These are phyloP conservation scores for Symphodus melops DNA, from an alignment of 2,113 vertebrate species.

Conservation along the genomic window DNA sequence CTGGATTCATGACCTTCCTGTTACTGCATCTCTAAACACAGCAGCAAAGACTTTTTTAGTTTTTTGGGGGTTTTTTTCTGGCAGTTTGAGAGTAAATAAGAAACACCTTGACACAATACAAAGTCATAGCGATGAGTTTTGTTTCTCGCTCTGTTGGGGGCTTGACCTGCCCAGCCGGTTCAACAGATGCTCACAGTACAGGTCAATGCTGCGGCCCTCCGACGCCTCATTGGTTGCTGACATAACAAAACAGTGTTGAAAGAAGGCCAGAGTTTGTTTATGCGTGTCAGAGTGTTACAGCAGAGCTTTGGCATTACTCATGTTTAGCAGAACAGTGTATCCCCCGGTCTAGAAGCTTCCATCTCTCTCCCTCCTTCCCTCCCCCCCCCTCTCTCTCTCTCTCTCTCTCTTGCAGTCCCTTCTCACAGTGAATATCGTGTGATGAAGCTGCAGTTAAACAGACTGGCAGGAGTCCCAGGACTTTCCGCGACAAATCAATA, in stretches of 20 bases:
- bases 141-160: not conserved
- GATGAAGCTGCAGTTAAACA: constrained; percentile 58
- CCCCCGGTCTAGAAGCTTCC: not conserved
- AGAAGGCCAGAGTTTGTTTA: not conserved
- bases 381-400: too few relatives aligned
- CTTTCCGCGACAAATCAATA: constrained; percentile 73
- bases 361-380: not conserved
- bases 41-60: not conserved
- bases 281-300: constrained; percentile 14
- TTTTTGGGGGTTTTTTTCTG: not conserved
- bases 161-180: constrained; percentile 51
- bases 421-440: constrained; percentile 10
- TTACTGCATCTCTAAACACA: not conserved
- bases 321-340: constrained; percentile 13
- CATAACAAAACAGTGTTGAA: constrained; percentile 25
- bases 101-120: not conserved
- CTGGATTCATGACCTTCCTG: too few relatives aligned
- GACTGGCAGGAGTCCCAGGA: constrained; percentile 61
- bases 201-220: constrained; percentile 35
- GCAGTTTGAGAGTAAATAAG: not conserved
- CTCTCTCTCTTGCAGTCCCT: constrained; percentile 11
- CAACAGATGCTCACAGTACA: constrained; percentile 61
- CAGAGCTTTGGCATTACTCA: constrained; percentile 29
- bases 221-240: constrained; percentile 35
- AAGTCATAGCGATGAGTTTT: not conserved